Percentiles rank a stretch among this genome's conserved stretches.
Conservation (phyloP, 2,113 vertebrate genomes). For the Saimiri boliviensis region DNA sequence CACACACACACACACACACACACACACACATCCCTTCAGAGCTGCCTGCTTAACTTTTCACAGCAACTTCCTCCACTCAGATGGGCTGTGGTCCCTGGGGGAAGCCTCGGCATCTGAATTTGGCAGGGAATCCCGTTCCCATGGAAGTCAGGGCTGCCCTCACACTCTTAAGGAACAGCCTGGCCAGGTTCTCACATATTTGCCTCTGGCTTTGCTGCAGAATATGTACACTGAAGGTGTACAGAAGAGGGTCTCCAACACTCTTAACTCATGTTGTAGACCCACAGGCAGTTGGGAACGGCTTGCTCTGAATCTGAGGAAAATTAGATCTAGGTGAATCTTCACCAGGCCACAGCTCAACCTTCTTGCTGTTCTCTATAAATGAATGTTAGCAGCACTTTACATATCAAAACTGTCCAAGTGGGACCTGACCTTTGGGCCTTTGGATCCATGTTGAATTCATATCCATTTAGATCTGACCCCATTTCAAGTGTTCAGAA, state of each 20-base stretch:
- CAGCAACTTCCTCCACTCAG: constrained; percentile 81
- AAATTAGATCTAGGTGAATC: background rate
- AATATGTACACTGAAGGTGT: constrained; percentile 45
- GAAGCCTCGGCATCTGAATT: constrained; percentile 89
- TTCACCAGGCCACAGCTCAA: background rate
- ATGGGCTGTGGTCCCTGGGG: constrained; percentile 87
- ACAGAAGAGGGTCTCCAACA: background rate
- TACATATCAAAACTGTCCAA: background rate
- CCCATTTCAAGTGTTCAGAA: constrained; percentile 34
- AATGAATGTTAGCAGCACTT: background rate
- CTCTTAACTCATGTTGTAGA: background rate
- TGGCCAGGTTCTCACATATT: constrained; percentile 83
- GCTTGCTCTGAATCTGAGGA: background rate
- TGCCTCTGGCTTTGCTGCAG: constrained; percentile 69
- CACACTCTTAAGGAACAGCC: constrained; percentile 83
- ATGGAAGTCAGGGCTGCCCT: constrained; percentile 91
- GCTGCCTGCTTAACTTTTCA: constrained; percentile 71
- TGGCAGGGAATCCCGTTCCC: constrained; percentile 94
- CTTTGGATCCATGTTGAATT: background rate
- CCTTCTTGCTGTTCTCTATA: background rate
- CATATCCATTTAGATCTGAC: background rate
- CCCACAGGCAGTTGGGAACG: background rate
- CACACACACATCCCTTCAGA: background rate
- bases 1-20: constrained; percentile 77
- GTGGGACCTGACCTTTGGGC: constrained; percentile 39